Evolutionary conservation across 2,888 invertebrate genomes (phyloP), one percentile per base, ranked within the genome.

Genomic region (Uropetala carovei): DNA sequence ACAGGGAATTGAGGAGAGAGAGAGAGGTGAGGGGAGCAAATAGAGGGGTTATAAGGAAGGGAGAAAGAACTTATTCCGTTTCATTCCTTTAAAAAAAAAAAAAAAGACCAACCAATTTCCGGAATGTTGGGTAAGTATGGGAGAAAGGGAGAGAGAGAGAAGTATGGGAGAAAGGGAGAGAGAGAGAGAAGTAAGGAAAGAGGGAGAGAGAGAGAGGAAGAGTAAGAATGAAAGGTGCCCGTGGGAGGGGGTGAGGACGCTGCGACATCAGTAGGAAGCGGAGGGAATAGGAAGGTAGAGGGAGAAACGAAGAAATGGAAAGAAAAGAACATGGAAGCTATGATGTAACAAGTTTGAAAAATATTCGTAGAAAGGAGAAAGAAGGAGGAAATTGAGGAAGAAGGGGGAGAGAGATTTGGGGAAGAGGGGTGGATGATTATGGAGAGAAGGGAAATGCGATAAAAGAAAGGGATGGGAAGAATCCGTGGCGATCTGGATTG

Each of bases 81-180:
- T 22, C 68, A 75, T 75, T 27, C 75, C 75, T 75, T 75, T 75
- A 75, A 75, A 75, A 75, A 75, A 27, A 22, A 22, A n/a, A 22
- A 27, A 27, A 27, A 75, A 75, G 5, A 3, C 43, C 43, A 43
- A 43, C 43, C 27, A 75, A 75, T 75, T 75, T 75, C 75, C 75
- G 75, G 75, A 22, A 75, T 75, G 22, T 75, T 75, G 27, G 75
- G 11, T 27, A 27, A 75, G 75, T 75, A 75, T 27, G 75, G 27
- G 75, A 75, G 13, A 43, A 13, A 75, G 75, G 75, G 27, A 27
- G 75, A n/a, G 68, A 13, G n/a, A n/a, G n/a, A n/a, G n/a, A n/a
- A n/a, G n/a, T n/a, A n/a, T n/a, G n/a, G n/a, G n/a, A 68, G 68
- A n/a, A 68, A 68, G 68, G 68, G 68, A 68, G 18, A 18, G n/a